phyloP scores from a whole-genome alignment of 2,113 vertebrate genomes.

The Trichechus manatus region DNA sequence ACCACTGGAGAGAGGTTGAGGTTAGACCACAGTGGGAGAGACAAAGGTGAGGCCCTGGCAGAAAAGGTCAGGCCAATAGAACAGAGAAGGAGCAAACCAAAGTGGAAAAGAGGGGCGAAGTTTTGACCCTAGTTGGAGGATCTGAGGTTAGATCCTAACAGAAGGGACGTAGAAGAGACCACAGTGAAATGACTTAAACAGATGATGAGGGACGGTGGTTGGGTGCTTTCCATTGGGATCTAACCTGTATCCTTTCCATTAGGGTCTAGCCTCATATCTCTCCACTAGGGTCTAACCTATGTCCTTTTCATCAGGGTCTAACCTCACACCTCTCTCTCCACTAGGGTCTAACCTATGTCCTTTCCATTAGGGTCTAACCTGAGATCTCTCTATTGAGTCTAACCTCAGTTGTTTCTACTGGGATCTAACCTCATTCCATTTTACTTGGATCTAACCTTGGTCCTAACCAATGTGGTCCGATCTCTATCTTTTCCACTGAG shows the following conservation, averaged over 20 bases:
- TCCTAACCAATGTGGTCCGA: background rate
- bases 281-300: background rate
- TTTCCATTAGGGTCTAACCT: background rate
- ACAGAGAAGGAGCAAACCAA: background rate
- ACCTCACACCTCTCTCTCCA: background rate
- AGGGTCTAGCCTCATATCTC: background rate
- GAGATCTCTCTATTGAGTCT: background rate
- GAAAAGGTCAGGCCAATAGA: background rate
- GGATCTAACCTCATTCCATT: background rate
- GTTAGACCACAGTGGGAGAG: background rate
- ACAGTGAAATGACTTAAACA: background rate
- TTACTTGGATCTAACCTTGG: background rate
- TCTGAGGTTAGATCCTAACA: background rate
- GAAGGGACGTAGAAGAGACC: background rate
- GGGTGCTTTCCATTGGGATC: background rate
- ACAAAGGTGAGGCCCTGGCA: background rate
- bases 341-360: background rate
- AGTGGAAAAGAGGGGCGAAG: background rate
- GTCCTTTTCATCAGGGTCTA: background rate
- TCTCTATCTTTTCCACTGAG: background rate
- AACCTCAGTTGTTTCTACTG: background rate
- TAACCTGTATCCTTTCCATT: background rate
- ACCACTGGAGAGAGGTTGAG: background rate
- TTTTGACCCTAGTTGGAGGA: background rate
- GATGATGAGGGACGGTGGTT: accelerated